Base-by-base conservation (phyloP, 2,797 vertebrate species). In the Bovichtus variegatus region DNA sequence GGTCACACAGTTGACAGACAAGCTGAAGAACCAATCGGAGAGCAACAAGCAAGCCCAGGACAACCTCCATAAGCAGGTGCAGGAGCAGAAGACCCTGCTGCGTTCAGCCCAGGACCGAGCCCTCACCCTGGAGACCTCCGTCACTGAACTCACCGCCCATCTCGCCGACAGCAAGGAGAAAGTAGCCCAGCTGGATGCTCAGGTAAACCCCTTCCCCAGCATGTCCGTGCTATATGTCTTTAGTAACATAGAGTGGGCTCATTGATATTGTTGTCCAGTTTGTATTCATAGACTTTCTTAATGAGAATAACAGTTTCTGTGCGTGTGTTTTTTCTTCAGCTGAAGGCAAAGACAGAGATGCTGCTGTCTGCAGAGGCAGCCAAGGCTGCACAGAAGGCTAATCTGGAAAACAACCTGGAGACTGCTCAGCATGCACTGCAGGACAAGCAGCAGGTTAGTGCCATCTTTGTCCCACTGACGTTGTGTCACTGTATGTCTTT, bases 1-100 rank as follows among this genome's bases (percentile, higher is more conserved):
- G 98, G 96, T 99, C 66, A 95, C 94, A 38, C 97, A 99, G 64
- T 84, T 99, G 84, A 96, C 96, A 15, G 97, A 99, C 85, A 99
- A 99, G 92, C 88, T 99, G 82, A 99, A 97, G 93, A 99, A 99
- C 92, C 98, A 99, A 29, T 98, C 97, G 0, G 98, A 99, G 94
- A 99, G 98, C 92, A 96, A 99, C 94, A 99, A 98, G 84, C 98
- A 99, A 91, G 98, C 98, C 53, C 97, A 97, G 89, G 98, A 99
- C 77, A 97, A 99, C 92, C 94, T 99, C 34, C 98, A 99, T 4
- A 96, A 99, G 71, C 97, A 99, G 91, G 95, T 99, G 21, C 98
- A 99, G 89, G 98, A 99, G 83, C 98, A 99, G 90, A 99, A 99
- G 92, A 96, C 94, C 7, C 96, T 97, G 64, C 84, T 99, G 54